A percentile compares a stretch with the other conserved stretches of the same genome.
phyloP scores from a whole-genome alignment of 2,113 vertebrate genomes.

The Eurystomus gularis region DNA sequence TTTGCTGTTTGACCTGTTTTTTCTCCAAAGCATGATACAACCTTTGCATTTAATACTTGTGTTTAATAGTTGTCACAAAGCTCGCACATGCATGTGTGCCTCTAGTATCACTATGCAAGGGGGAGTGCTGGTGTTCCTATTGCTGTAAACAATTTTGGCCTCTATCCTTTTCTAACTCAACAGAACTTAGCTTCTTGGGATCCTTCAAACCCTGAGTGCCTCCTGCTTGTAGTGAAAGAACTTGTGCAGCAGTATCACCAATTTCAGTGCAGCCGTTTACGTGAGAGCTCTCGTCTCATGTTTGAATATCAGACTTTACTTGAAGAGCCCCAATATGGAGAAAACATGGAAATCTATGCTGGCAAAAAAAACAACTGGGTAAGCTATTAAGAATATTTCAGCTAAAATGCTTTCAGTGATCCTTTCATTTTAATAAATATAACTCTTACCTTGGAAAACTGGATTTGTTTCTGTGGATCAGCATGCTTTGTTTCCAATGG shows the following conservation, averaged over 20 bases:
- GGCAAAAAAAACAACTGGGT: conserved; percentile 98
- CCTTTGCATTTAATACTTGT: neutral
- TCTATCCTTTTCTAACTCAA: conserved; percentile 9
- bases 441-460: neutral
- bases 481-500: neutral
- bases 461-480: neutral
- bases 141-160: neutral
- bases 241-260: conserved; percentile 96
- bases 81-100: neutral
- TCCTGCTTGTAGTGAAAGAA: conserved; percentile 95
- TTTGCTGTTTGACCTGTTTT: neutral
- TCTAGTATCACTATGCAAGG: neutral
- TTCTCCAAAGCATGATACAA: neutral
- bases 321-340: conserved; percentile 90
- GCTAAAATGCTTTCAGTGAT: neutral
- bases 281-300: conserved; percentile 94
- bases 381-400: conserved; percentile 34
- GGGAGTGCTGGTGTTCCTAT: neutral
- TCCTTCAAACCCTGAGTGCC: conserved; percentile 87
- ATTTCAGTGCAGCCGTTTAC: conserved; percentile 92
- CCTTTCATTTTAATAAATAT: neutral
- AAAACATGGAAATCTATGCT: conserved; percentile 95
- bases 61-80: neutral
- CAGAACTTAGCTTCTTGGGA: conserved; percentile 95
- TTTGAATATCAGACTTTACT: conserved; percentile 97